Evolutionary conservation across 1,140 invertebrate species (phyloP), one percentile per base, ranked within the genome.

Genomic region (Bombus waltoni): DNA sequence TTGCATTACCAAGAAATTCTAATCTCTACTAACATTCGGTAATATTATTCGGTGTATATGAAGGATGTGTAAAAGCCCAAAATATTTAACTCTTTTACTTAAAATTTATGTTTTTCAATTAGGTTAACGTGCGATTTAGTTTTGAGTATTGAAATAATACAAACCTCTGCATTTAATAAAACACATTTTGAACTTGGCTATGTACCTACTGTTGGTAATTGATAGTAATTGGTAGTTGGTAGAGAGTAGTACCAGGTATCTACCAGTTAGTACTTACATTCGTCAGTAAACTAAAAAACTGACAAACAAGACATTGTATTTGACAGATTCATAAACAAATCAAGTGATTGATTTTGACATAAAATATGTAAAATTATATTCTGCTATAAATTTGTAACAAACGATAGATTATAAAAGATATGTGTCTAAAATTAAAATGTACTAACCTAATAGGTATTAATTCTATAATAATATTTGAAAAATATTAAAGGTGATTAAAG

Each of bases 1-100:
- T 62, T 68, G 89, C 89, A 59, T 91, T 84, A 47, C 89, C 89
- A 25, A 91, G 81, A 85, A 91, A 90, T 86, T 91, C 89, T 18
- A 91, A 84, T 88, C 89, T 88, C 73, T 91, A 81, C 42, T 91
- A 91, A 80, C 83, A 88, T 15, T 90, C 87, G 0, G 84, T 90
- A 66, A 82, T 38, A 42, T 11, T 62, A 75, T 87, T 85, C 9
- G 47, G 35, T 59, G 77, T 57, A n/a, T 83, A 89, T 2, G 84
- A 89, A 9, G 88, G 80, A 77, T 89, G 88, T 2, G 84, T 87
- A 28, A 89, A 89, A 6, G 87, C 80, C 88, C 83, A 11, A 83
- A 81, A 80, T n/a, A 68, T 77, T 40, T 68, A 73, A 40, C 5
- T 28, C 25, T 28, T 70, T 76, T 22, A 53, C 1, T 38, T 35